A percentile compares a stretch with the other conserved stretches of the same genome.
Evolutionary conservation across 2,113 vertebrate species (phyloP).

Genomic region (Lutjanus erythropterus): DNA sequence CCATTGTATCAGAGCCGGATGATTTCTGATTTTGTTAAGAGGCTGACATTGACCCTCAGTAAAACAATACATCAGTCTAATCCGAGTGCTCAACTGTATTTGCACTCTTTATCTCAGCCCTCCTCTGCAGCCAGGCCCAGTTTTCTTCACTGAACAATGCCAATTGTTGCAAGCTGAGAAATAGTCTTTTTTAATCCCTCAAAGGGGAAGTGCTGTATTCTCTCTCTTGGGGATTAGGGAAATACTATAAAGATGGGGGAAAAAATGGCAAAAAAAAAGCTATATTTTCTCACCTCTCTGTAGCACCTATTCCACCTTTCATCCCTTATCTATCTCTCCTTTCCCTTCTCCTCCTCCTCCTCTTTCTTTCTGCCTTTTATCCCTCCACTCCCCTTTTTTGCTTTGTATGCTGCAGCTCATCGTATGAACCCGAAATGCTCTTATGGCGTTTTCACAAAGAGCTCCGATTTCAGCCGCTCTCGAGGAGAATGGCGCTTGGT

Average conservation of each 20-base stretch:
- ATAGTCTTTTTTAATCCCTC: slow-evolving; percentile 69
- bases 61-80: slow-evolving; percentile 68
- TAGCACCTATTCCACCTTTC: slow-evolving; percentile 65
- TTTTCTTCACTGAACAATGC: slow-evolving; percentile 71
- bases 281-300: slow-evolving; percentile 64
- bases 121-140: slow-evolving; percentile 57
- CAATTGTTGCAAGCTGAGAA: slow-evolving; percentile 68
- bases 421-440: slow-evolving; percentile 67
- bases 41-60: slow-evolving; percentile 27
- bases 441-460: slow-evolving; percentile 67
- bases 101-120: slow-evolving; percentile 68
- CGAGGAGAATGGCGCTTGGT: slow-evolving; percentile 36
- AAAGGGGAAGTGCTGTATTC: slow-evolving; percentile 60
- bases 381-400: slow-evolving; percentile 35
- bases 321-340: slow-evolving; percentile 48
- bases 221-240: slow-evolving; percentile 69
- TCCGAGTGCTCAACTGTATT: slow-evolving; percentile 65
- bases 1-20: slow-evolving; percentile 23
- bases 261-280: slow-evolving; percentile 23
- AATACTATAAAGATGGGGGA: slow-evolving; percentile 54
- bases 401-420: slow-evolving; percentile 64
- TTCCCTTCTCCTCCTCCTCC: slow-evolving; percentile 25
- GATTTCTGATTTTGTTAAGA: slow-evolving; percentile 45
- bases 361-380: slow-evolving; percentile 53
- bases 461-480: slow-evolving; percentile 74